These are phyloP conservation scores for Agelas oroides DNA, from an alignment of 37 sponge, comb jelly and placozoan genomes.

Conservation along the genomic window DNA sequence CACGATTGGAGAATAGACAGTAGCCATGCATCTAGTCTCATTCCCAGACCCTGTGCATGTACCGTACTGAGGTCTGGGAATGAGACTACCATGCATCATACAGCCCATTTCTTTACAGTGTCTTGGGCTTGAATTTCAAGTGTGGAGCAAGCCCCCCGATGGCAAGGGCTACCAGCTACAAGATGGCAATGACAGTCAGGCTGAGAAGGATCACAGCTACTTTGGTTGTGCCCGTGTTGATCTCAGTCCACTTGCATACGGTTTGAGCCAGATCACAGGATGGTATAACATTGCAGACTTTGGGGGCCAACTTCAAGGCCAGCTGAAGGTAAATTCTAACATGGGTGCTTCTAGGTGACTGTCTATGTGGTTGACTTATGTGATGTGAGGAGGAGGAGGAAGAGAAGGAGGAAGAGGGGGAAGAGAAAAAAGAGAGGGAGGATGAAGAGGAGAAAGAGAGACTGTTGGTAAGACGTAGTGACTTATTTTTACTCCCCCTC, in stretches of 20 bases:
- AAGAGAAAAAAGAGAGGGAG: no score
- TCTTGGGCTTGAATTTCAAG: constrained; percentile 77
- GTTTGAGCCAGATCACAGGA: constrained; percentile 79
- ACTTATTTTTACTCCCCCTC: neutral
- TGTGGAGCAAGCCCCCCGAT: constrained; percentile 53
- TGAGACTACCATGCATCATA: no score
- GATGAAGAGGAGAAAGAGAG: no score
- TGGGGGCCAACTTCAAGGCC: constrained; percentile 66
- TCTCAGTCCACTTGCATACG: constrained; percentile 79
- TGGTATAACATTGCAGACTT: constrained; percentile 88
- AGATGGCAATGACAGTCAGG: neutral
- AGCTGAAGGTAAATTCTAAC: constrained; percentile 77
- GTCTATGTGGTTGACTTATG: no score
- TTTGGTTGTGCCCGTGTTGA: constrained; percentile 82
- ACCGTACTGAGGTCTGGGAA: no score
- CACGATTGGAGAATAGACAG: no score
- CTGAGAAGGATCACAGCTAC: constrained; percentile 11
- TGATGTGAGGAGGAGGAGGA: no score
- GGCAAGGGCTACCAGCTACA: neutral
- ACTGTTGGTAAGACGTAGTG: no score
- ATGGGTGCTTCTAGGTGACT: no score
- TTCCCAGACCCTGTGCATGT: no score
- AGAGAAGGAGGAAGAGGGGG: no score
- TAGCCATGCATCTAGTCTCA: no score
- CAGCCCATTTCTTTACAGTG: neutral